Evolutionary conservation across 2,113 vertebrate genomes (phyloP), one percentile per base, ranked within the genome.

Genomic region (Psophia crepitans): DNA sequence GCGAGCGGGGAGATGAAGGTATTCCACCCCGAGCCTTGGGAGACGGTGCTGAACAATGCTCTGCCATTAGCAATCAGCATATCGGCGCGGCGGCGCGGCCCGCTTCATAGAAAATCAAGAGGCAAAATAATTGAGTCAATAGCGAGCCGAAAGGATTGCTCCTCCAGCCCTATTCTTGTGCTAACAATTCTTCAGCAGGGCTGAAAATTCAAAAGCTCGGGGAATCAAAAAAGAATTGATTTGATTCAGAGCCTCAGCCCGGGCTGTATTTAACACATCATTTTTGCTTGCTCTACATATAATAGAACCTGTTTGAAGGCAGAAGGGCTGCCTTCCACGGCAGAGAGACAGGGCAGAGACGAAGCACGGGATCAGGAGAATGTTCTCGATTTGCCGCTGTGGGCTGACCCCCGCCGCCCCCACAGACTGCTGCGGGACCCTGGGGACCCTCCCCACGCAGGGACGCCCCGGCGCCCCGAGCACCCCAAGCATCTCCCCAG

Each of bases 41-140:
- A 49, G 49, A 9, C 11, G 28, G 81, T 6, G 8, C 54, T 9
- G 82, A 74, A 96, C 96, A 95, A 96, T 94, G 90, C 93, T 11
- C 26, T 76, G 89, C 97, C 96, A 96, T 97, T 16, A 96, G 96
- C 96, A 98, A 98, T 97, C 97, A 98, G 93, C 84, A 26, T 33
- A 76, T 77, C 93, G 57, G 80, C 44, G 33, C 83, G 24, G 89
- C 91, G 58, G 35, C 65, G 57, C 79, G 17, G 87, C 66, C 93
- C 49, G 71, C 91, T 74, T 57, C 96, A 68, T 48, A 89, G 80
- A 87, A 96, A 97, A 97, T 97, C 97, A 97, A 95, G 96, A 92
- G 92, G 96, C 66, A 87, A 95, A 95, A 97, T 96, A 96, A 96
- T 93, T 75, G 96, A 97, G 95, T 97, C 96, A 89, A 96, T 87